Percentiles rank a stretch among this genome's conserved stretches.
Conservation (phyloP, 2,888 invertebrate species). For the Esperia sulphurella region DNA sequence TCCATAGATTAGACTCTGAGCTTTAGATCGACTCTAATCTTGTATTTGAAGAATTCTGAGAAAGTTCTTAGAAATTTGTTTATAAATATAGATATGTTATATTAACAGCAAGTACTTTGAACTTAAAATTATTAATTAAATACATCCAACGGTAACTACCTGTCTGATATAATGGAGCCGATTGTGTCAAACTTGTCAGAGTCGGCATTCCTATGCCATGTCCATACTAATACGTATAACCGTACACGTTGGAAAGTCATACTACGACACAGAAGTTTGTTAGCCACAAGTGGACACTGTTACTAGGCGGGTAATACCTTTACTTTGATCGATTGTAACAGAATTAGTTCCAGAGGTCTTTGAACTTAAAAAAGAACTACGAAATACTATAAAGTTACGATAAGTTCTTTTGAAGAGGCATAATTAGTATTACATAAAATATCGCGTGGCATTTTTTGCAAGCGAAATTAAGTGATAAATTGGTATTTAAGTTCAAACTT, state of each 20-base stretch:
- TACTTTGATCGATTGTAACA: slow-evolving; percentile 2
- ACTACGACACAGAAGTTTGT: background rate
- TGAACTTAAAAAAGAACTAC: slow-evolving; percentile 2
- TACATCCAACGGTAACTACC: background rate
- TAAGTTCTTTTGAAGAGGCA: too few relatives aligned
- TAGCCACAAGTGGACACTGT: background rate
- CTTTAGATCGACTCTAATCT: too few relatives aligned
- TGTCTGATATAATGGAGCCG: slow-evolving; percentile 4
- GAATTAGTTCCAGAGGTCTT: slow-evolving; percentile 1
- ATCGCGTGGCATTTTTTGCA: too few relatives aligned
- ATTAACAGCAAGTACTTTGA: too few relatives aligned
- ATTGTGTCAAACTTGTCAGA: slow-evolving; percentile 8
- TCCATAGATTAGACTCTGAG: too few relatives aligned
- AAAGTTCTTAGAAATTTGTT: too few relatives aligned
- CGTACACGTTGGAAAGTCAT: slow-evolving; percentile 3
- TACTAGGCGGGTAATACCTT: background rate
- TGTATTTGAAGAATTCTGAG: too few relatives aligned
- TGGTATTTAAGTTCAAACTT: too few relatives aligned
- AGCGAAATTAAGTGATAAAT: too few relatives aligned
- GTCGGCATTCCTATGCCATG: slow-evolving; percentile 4
- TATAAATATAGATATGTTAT: too few relatives aligned
- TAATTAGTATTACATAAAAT: too few relatives aligned
- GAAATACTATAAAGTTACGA: background rate
- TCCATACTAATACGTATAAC: slow-evolving; percentile 10
- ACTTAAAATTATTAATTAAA: too few relatives aligned